Conservation (phyloP, 2,888 invertebrate genomes). For the Agriotes lineatus region DNA sequence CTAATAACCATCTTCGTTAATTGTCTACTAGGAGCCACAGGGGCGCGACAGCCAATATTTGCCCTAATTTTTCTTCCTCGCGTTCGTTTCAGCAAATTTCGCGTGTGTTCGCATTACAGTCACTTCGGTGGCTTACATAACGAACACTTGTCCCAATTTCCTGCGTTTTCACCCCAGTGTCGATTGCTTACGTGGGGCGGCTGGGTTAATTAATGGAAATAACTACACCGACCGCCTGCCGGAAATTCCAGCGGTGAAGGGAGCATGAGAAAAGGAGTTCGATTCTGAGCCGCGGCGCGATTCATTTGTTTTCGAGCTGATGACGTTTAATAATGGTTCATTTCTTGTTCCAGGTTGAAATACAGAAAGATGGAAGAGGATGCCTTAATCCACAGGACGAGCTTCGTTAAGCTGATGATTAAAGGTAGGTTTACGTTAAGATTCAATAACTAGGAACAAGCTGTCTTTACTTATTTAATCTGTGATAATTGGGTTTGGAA, state of each 20-base stretch:
- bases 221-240: constrained; percentile 3
- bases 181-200: constrained; percentile 10
- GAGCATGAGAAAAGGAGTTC: no score
- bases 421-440: no score
- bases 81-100: constrained; percentile 21
- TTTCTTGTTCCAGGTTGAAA: constrained; percentile 31
- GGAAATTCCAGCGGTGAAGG: no score
- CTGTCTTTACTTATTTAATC: no score
- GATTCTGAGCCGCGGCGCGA: no score
- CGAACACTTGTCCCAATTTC: constrained; percentile 22
- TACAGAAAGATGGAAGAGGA: constrained; percentile 34
- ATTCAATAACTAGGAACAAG: no score
- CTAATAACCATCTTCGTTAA: constrained; percentile 6
- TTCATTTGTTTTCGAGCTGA: no score
- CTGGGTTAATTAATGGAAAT: constrained; percentile 16
- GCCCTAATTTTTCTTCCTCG: constrained; percentile 5
- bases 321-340: background rate
- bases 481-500: no score
- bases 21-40: background rate
- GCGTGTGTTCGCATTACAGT: constrained; percentile 21
- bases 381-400: constrained; percentile 25
- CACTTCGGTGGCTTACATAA: constrained; percentile 14
- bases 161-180: constrained; percentile 13
- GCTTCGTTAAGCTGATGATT: constrained; percentile 27
- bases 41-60: constrained; percentile 12